These are phyloP conservation scores for Entelurus aequoreus DNA, from an alignment of 2,113 vertebrate species.

Conservation along the genomic window DNA sequence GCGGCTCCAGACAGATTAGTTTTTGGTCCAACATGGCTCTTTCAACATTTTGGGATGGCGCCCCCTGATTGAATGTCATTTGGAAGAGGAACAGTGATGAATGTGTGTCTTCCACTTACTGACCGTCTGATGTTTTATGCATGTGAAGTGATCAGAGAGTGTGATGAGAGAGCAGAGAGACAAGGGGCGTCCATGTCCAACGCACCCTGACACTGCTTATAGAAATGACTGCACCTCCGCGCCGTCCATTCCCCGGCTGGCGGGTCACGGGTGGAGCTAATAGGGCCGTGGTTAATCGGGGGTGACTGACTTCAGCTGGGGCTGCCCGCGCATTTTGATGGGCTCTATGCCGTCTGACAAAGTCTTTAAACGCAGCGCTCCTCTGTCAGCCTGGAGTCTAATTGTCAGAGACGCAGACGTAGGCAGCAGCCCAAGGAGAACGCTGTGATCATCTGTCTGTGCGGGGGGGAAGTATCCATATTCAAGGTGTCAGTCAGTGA, in stretches of 20 bases:
- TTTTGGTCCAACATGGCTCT: no score
- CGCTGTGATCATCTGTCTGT: slow-evolving; percentile 61
- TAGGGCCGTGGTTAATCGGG: slow-evolving; percentile 66
- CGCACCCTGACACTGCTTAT: slow-evolving; percentile 67
- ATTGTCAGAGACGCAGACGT: slow-evolving; percentile 67
- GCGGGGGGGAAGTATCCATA: slow-evolving; percentile 48
- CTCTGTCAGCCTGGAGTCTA: slow-evolving; percentile 63
- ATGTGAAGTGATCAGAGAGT: slow-evolving; percentile 68
- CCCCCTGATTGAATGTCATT: slow-evolving; percentile 61
- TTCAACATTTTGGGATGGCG: no score
- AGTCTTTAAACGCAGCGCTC: slow-evolving; percentile 64
- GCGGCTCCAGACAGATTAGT: no score
- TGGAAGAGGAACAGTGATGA: slow-evolving; percentile 80
- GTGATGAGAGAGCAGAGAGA: slow-evolving; percentile 59
- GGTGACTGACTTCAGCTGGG: slow-evolving; percentile 70
- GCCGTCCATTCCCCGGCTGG: slow-evolving; percentile 61
- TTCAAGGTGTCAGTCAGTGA: slow-evolving; percentile 48
- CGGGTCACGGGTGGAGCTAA: slow-evolving; percentile 64
- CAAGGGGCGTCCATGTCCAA: slow-evolving; percentile 64
- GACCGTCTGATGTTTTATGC: slow-evolving; percentile 77
- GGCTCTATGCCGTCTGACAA: slow-evolving; percentile 64
- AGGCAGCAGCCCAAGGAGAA: slow-evolving; percentile 49
- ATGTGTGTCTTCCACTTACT: slow-evolving; percentile 73
- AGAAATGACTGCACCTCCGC: slow-evolving; percentile 69
- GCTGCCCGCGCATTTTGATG: slow-evolving; percentile 59